Evolutionary conservation across 1,140 invertebrate genomes (phyloP).

Genomic region (Brachionus asplanchnoidis): DNA sequence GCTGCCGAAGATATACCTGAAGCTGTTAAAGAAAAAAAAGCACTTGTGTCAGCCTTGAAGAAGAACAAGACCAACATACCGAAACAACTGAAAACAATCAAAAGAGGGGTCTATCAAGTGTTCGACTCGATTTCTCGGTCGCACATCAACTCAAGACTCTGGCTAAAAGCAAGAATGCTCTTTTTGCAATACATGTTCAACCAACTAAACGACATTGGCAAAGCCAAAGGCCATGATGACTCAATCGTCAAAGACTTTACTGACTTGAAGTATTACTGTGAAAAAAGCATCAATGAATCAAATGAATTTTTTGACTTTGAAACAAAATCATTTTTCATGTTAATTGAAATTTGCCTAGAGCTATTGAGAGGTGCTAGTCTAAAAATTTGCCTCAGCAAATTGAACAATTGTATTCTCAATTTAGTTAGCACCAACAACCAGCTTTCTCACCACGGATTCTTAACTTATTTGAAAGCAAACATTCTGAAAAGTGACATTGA

Average conservation of each 20-base stretch:
- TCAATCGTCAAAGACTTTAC: conserved; percentile 17
- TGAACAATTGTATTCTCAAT: not conserved
- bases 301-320: conserved; percentile 13
- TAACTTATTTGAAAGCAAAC: not conserved
- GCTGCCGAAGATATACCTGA: not conserved
- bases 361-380: conserved; percentile 9
- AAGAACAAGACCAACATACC: not conserved
- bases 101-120: conserved; percentile 19
- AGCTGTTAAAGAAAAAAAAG: not conserved
- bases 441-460: not conserved
- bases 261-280: conserved; percentile 14
- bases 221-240: conserved; percentile 11
- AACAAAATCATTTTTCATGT: not conserved
- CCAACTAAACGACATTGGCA: conserved; percentile 8
- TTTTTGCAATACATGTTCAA: conserved; percentile 30
- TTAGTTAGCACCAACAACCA: not conserved
- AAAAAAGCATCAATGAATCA: conserved; percentile 1
- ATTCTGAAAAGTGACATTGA: not conserved
- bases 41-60: not conserved
- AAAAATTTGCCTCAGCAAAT: not conserved
- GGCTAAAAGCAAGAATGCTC: conserved; percentile 24
- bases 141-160: not conserved
- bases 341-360: not conserved
- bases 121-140: not conserved
- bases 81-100: not conserved